phyloP scores from a whole-genome alignment of 2,113 vertebrate genomes.

The Passer montanus region DNA sequence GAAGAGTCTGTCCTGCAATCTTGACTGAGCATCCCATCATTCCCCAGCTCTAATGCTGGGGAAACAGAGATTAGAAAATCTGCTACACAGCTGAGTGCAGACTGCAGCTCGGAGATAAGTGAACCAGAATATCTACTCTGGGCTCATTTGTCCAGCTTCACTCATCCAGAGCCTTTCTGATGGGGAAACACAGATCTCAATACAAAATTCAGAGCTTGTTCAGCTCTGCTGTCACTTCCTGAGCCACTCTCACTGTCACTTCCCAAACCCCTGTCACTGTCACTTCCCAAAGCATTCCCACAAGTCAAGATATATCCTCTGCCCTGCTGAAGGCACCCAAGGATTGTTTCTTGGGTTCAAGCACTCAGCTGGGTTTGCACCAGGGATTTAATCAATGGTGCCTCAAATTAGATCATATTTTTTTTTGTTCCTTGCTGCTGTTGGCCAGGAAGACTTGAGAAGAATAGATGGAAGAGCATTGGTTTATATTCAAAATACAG shows the following conservation, averaged over 20 bases:
- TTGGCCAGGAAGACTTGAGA: background rate
- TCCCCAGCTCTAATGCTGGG: background rate
- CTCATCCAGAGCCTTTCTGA: slow-evolving; percentile 13
- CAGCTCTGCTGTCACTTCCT: background rate
- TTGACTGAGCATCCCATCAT: background rate
- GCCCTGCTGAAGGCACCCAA: background rate
- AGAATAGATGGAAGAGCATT: background rate
- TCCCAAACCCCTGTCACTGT: background rate
- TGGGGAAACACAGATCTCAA: slow-evolving; percentile 8
- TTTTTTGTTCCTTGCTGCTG: background rate
- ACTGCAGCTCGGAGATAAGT: slow-evolving; percentile 50
- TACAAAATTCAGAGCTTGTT: background rate
- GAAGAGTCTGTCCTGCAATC: slow-evolving; percentile 5
- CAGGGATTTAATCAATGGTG: background rate
- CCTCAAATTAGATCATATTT: background rate
- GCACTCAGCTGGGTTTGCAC: background rate
- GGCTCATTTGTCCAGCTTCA: slow-evolving; percentile 34
- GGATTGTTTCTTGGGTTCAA: background rate
- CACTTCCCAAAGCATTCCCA: background rate
- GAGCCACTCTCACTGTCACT: background rate
- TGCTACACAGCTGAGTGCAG: background rate
- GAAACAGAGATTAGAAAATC: slow-evolving; percentile 62
- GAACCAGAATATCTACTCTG: slow-evolving; percentile 6
- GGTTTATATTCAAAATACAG: background rate
- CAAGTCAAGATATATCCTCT: background rate